Base-by-base conservation (phyloP, 2,113 vertebrate species). In the Nothoprocta pentlandii region DNA sequence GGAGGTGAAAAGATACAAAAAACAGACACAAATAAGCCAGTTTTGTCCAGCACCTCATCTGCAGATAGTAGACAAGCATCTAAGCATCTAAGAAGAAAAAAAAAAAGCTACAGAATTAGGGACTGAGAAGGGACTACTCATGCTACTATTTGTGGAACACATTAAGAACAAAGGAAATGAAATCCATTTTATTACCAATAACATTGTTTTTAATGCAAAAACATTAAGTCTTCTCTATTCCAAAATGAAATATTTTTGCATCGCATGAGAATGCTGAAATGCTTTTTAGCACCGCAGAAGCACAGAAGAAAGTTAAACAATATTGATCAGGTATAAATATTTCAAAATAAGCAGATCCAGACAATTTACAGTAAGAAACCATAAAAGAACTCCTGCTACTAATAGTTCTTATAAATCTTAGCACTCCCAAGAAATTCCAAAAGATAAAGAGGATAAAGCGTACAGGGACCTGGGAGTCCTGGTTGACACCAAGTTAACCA, bases 101-200 rank as follows among this genome's bases (percentile, higher is more conserved):
- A 21, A 88, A 69, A 66, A 7, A 23, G 16, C n/a, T 61, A 66
- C 47, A 10, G 46, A 68, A 68, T 34, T 49, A 74, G 78, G 54
- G 53, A 49, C 41, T 74, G 58, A 1, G 23, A 68, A 76, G 5
- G 85, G 49, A 23, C 21, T 8, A 23, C 21, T 8, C 47, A 53
- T 30, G 20, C 10, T 88, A 22, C 42, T 49, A 83, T 91, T 82
- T 69, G 32, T 26, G 4, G 36, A 85, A 69, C 58, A 92, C 39
- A 77, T 54, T 42, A 87, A 74, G 54, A 93, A 80, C 28, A 80
- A 69, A 95, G 86, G 20, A 80, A 80, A 90, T 39, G 73, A 74
- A 88, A 39, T 15, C 39, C 3, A 26, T 58, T 80, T 86, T n/a
- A 36, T 41, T 62, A 53, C 16, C 76, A 79, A 63, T 19, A 85